These are phyloP conservation scores for Toxotes chatareus DNA, from an alignment of 2,113 vertebrate genomes.

Conservation along the genomic window DNA sequence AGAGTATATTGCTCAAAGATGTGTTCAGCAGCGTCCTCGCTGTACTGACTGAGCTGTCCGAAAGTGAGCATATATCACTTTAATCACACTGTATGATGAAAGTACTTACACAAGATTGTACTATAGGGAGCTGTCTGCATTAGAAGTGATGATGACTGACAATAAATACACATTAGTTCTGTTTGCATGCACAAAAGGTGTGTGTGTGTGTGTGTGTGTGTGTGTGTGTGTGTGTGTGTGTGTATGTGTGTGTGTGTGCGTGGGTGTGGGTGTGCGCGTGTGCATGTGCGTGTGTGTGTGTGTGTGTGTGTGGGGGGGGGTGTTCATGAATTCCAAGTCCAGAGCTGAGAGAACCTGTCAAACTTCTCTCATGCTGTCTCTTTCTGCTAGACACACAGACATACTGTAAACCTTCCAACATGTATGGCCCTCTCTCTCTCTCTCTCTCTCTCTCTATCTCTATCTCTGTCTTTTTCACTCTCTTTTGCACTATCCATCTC, in stretches of 20 bases:
- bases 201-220: background rate
- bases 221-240: background rate
- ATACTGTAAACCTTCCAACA: background rate
- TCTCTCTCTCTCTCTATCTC: background rate
- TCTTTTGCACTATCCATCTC: background rate
- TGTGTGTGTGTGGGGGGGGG: background rate
- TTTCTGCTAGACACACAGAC: background rate
- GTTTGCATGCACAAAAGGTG: background rate
- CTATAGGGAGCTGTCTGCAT: slow-evolving; percentile 12
- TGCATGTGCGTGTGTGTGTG: background rate
- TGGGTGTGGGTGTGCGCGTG: background rate
- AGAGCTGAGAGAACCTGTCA: slow-evolving; percentile 11
- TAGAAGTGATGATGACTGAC: slow-evolving; percentile 14
- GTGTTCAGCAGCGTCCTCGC: background rate
- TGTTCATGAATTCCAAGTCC: background rate
- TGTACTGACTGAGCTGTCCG: background rate
- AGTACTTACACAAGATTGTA: slow-evolving; percentile 15
- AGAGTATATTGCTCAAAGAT: background rate
- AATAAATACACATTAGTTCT: slow-evolving; percentile 11
- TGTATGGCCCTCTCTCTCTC: background rate
- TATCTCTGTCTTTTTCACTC: background rate
- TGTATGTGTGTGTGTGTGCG: background rate
- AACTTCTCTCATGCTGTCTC: background rate
- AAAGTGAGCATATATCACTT: slow-evolving; percentile 7
- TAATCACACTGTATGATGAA: slow-evolving; percentile 4